phyloP scores from a whole-genome alignment of 2,797 vertebrate species.

The Acrossocheilus wenchowensis region DNA sequence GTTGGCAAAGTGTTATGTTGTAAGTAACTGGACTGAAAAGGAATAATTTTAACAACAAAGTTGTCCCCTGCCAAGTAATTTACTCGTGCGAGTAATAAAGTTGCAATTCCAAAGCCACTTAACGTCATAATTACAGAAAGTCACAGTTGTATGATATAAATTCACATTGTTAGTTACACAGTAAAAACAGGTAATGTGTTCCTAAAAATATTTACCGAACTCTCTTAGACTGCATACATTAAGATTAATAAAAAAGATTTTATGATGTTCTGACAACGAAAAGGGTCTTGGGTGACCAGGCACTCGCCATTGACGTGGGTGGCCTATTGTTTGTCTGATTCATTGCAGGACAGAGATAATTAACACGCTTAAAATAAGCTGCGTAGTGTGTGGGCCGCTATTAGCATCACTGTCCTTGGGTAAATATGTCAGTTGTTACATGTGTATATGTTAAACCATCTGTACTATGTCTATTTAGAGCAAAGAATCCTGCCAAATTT shows the following conservation, averaged over 20 bases:
- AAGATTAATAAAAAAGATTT: neutral
- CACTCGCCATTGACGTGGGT: constrained; percentile 40
- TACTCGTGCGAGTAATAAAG: neutral
- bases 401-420: constrained; percentile 41
- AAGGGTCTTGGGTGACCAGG: neutral
- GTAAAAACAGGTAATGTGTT: neutral
- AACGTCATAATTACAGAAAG: neutral
- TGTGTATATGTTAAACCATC: constrained; percentile 56
- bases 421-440: constrained; percentile 55
- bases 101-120: neutral
- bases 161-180: neutral
- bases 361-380: constrained; percentile 47
- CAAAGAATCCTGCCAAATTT: constrained; percentile 47
- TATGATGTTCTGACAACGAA: neutral
- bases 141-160: neutral
- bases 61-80: no score
- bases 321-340: constrained; percentile 45
- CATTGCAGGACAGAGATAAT: constrained; percentile 42
- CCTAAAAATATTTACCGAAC: neutral
- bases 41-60: no score
- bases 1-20: no score
- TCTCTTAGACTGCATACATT: neutral
- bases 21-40: no score
- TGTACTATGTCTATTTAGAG: constrained; percentile 57
- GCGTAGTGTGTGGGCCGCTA: constrained; percentile 55